These are phyloP conservation scores for Pristionchus japonicus DNA, from an alignment of 2,888 invertebrate species.

Conservation along the genomic window DNA sequence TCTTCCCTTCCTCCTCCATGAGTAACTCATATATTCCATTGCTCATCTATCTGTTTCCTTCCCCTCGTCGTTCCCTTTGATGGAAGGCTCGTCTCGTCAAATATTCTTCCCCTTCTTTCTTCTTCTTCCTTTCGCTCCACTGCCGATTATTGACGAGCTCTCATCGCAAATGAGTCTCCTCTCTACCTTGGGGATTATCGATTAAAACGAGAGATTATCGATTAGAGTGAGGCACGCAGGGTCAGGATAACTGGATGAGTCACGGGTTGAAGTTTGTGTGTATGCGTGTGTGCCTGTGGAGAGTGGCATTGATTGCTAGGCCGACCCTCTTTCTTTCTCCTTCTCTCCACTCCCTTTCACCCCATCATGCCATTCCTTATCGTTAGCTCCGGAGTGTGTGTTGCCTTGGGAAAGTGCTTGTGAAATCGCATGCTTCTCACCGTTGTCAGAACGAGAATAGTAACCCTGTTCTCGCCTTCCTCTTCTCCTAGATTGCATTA, in stretches of 20 bases:
- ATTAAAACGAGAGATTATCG: neutral
- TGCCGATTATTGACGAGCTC: constrained; percentile 35
- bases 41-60: neutral
- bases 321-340: neutral
- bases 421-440: constrained; percentile 4
- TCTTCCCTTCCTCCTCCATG: neutral
- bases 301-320: constrained; percentile 15
- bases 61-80: neutral
- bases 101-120: constrained; percentile 19
- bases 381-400: neutral
- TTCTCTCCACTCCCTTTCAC: neutral
- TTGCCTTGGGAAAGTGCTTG: neutral
- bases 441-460: no score
- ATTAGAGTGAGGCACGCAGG: neutral
- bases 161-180: neutral
- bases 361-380: constrained; percentile 23
- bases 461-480: neutral
- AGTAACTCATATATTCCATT: constrained; percentile 2
- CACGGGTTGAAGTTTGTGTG: neutral
- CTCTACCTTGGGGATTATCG: neutral
- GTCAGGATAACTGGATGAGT: constrained; percentile 19
- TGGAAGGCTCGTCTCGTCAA: neutral
- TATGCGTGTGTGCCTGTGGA: neutral
- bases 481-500: neutral
- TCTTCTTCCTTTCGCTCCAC: neutral